Base-by-base conservation (phyloP, 2,888 invertebrate species). In the Sipha maydis region DNA sequence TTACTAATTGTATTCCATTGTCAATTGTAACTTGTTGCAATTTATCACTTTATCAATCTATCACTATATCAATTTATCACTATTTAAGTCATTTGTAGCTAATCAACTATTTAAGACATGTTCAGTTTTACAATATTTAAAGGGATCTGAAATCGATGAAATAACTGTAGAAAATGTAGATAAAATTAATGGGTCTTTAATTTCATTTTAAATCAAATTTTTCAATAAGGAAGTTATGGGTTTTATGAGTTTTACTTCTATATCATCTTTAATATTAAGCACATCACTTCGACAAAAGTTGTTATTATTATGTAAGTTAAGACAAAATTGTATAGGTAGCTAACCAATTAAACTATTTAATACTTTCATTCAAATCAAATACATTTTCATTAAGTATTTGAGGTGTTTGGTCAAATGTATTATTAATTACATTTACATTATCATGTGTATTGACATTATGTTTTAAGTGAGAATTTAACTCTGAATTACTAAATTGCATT, bases 201-300 rank as follows among this genome's bases (percentile, higher is more conserved):
- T 71, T 71, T 34, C 17, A 19, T 71, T 71, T 71, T 71, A 17
- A 71, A 71, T 31, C 28, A 71, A 14, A 19, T 71, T 71, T 31
- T 71, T 8, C 19, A 71, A 71, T 19, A 71, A 31, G 4, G 17
- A 71, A 71, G 7, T 31, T 1, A 71, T 71, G 28, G 71, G 71
- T 19, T 71, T 71, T 31, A 71, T 71, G 19, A 71, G 5, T 71
- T 34, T 71, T 19, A 71, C 31, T 71, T 71, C 71, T 34, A 71
- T 71, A 31, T 31, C 31, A 31, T 71, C 19, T 71, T 71, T 3
- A 71, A 71, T 19, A 71, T 71, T 71, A 5, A 31, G 28, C 3
- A 31, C 71, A 71, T 71, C 71, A 71, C 71, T 71, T 71, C 31
- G 31, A 71, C 71, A 71, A 71, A 71, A 71, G 71, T 71, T 71